Conservation (phyloP, 2,113 vertebrate genomes). For the Equus przewalskii region DNA sequence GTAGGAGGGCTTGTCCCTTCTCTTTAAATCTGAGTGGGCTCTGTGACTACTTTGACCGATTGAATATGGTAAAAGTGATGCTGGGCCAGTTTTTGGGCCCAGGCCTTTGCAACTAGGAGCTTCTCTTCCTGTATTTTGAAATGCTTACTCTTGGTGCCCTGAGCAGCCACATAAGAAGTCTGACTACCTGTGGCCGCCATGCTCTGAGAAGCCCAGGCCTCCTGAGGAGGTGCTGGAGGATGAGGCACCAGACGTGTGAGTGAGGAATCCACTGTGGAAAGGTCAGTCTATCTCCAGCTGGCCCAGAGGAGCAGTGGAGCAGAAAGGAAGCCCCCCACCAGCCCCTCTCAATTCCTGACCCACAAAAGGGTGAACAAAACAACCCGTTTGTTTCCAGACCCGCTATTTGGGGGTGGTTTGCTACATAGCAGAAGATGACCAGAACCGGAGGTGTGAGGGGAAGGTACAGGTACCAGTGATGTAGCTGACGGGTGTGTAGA, state of each 20-base stretch:
- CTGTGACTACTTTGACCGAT: background rate
- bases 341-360: background rate
- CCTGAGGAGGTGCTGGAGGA: background rate
- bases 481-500: background rate
- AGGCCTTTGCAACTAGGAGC: background rate
- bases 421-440: background rate
- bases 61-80: background rate
- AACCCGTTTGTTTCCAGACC: background rate
- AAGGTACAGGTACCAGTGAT: background rate
- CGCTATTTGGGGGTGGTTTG: background rate
- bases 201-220: background rate
- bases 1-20: background rate
- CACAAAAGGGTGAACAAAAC: background rate
- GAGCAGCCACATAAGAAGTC: background rate
- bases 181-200: background rate
- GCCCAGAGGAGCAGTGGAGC: background rate
- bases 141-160: background rate
- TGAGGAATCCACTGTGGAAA: background rate
- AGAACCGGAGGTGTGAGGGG: background rate
- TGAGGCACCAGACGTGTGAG: background rate
- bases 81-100: background rate
- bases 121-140: slow-evolving; percentile 24
- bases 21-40: background rate
- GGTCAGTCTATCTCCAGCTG: background rate
- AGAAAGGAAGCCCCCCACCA: background rate